Conservation (phyloP, 2,113 vertebrate species). For the Apodemus speciosus region DNA sequence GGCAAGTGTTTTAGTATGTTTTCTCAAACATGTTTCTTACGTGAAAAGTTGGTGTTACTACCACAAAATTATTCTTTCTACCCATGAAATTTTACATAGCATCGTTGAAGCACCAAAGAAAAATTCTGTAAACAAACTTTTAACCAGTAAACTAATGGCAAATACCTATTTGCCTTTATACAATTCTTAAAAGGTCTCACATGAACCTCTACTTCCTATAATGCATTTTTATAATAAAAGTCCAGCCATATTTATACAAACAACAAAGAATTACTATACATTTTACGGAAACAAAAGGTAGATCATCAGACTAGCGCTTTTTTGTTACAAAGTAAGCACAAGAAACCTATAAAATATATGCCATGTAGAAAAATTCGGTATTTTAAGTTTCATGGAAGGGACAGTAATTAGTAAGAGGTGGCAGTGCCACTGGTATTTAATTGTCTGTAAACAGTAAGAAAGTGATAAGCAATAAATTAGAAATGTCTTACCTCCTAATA, state of each 20-base stretch:
- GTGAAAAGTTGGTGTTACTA: constrained; percentile 65
- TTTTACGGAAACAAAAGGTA: constrained; percentile 76
- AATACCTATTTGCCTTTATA: constrained; percentile 83
- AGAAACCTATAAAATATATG: constrained; percentile 85
- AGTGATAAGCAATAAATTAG: constrained; percentile 79
- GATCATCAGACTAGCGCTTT: constrained; percentile 76
- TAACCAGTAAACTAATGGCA: constrained; percentile 84
- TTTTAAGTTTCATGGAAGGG: constrained; percentile 77
- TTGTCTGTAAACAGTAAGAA: constrained; percentile 80
- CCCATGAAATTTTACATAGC: constrained; percentile 69
- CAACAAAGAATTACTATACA: constrained; percentile 80
- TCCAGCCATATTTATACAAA: constrained; percentile 82
- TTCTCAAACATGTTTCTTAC: constrained; percentile 63
- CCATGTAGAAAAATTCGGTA: constrained; percentile 84
- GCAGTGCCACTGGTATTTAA: constrained; percentile 76
- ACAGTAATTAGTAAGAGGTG: constrained; percentile 80
- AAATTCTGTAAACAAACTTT: constrained; percentile 83
- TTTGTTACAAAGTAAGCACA: constrained; percentile 85
- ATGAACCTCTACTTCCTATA: constrained; percentile 76
- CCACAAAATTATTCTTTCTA: constrained; percentile 69
- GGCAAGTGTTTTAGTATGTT: constrained; percentile 43
- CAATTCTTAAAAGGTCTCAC: constrained; percentile 81
- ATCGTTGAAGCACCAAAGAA: constrained; percentile 74
- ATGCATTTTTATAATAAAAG: constrained; percentile 84
- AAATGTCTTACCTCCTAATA: constrained; percentile 67